Conservation (phyloP, 2,113 vertebrate genomes). For the Platichthys flesus region DNA sequence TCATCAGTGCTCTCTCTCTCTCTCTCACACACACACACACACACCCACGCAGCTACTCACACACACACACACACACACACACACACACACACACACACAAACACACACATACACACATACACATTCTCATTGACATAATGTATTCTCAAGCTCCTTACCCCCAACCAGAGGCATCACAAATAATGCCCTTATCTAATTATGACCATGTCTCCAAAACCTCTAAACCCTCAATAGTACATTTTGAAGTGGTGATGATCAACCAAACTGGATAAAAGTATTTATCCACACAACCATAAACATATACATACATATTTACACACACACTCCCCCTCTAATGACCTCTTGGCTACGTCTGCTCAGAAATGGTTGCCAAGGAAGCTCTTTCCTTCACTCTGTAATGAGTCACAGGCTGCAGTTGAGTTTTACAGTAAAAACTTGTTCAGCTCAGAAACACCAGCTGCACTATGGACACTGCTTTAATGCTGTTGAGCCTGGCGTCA, state of each 20-base stretch:
- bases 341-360: constrained; percentile 23
- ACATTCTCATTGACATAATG: background rate
- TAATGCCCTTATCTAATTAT: background rate
- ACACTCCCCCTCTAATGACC: background rate
- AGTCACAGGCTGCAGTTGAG: constrained; percentile 21
- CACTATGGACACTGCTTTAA: background rate
- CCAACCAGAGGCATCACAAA: background rate
- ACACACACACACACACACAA: too few relatives aligned
- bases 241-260: background rate
- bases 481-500: background rate
- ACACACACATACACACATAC: too few relatives aligned
- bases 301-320: constrained; percentile 12
- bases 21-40: too few relatives aligned
- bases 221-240: background rate
- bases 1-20: constrained; percentile 30
- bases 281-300: background rate
- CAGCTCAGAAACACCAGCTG: background rate
- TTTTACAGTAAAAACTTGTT: background rate
- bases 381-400: constrained; percentile 21
- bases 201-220: background rate
- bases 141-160: background rate
- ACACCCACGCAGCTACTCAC: too few relatives aligned
- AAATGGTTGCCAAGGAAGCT: constrained; percentile 60
- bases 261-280: background rate
- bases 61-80: too few relatives aligned